These are phyloP conservation scores for Pterostichus madidus DNA, from an alignment of 2,888 invertebrate species.

Conservation along the genomic window DNA sequence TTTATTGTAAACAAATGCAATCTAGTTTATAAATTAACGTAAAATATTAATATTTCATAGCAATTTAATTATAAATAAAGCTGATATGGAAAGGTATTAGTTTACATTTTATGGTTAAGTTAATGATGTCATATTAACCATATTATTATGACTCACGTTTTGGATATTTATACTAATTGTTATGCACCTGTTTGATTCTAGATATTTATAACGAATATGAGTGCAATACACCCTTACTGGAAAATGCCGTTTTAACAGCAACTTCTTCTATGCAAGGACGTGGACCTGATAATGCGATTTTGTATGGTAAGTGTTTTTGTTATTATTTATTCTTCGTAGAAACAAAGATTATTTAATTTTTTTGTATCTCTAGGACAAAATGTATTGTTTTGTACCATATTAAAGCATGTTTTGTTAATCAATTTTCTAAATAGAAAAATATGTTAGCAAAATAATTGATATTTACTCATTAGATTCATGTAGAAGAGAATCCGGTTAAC, in stretches of 20 bases:
- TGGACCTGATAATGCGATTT: constrained; percentile 90
- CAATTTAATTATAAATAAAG: neutral
- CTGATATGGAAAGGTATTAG: constrained; percentile 1
- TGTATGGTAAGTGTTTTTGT: constrained; percentile 85
- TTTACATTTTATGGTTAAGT: constrained; percentile 11
- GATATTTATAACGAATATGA: constrained; percentile 82
- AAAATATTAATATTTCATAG: neutral
- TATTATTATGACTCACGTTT: constrained; percentile 60
- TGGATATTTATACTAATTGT: constrained; percentile 58
- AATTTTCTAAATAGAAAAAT: constrained; percentile 11
- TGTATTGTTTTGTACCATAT: constrained; percentile 32
- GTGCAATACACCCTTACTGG: constrained; percentile 89
- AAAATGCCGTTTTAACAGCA: constrained; percentile 86
- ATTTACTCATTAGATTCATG: neutral
- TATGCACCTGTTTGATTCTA: constrained; percentile 71
- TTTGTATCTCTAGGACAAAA: neutral
- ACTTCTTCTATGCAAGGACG: constrained; percentile 90
- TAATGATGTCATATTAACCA: constrained; percentile 36
- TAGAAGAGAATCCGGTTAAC: constrained; percentile 26
- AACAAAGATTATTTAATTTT: neutral
- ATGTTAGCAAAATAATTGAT: neutral
- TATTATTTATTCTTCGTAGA: neutral
- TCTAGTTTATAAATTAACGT: neutral
- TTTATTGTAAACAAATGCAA: constrained; percentile 63
- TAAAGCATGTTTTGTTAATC: constrained; percentile 1